Evolutionary conservation across 1,140 invertebrate genomes (phyloP), one percentile per base, ranked within the genome.

Genomic region (Theocolax elegans): DNA sequence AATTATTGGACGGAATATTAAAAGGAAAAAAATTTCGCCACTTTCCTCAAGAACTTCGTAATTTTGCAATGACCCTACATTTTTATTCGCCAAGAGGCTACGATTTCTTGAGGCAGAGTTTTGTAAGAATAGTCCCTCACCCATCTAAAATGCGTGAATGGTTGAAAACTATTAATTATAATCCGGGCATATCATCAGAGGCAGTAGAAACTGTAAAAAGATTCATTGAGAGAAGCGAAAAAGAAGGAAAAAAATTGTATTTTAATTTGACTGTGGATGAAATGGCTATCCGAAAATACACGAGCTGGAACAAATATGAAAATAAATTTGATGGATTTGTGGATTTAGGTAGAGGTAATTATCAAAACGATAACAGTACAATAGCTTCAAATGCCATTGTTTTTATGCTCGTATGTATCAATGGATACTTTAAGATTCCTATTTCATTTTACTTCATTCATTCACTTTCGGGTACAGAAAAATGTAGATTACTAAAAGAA

Each of bases 391-490:
- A 56, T n/a, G 25, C 29, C 3, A 31, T 31, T 10, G 53, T 56
- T 56, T 56, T 56, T 56, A 56, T 56, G 53, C 9, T 31, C 3
- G 53, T 56, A 8, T 31, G 29, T n/a, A n/a, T 56, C 8, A 56
- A 31, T 35, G 12, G 27, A 3, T n/a, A 56, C 15, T 56, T 56
- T n/a, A 56, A 56, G 17, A 35, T 56, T 7, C 53, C 53, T 6
- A 19, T 56, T 15, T 8, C 53, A 31, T 35, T 31, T 56, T 56
- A 56, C 27, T 35, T 56, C 6, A 56, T 56, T 7, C 15, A 56
- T 31, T 3, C 23, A 7, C 31, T 56, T 9, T n/a, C 10, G 8
- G 27, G 25, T 7, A 10, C 15, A 31, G 25, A 56, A 15, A 56
- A 56, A 56, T n/a, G 25, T 56, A 17, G 3, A 29, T n/a, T 56